These are phyloP conservation scores for Hydropotes inermis DNA, from an alignment of 2,113 vertebrate genomes.

Conservation along the genomic window DNA sequence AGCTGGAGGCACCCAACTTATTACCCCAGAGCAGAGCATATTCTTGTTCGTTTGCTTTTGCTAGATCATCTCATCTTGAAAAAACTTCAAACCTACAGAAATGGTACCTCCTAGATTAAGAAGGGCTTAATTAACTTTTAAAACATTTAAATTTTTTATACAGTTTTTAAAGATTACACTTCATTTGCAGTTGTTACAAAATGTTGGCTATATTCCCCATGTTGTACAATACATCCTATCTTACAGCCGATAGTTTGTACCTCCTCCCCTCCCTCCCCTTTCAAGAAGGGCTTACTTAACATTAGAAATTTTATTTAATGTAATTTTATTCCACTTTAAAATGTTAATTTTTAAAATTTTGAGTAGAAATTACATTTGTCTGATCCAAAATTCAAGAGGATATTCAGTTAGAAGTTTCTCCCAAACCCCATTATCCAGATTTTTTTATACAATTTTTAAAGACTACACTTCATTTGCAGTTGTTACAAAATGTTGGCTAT, in stretches of 20 bases:
- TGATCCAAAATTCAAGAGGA: not conserved
- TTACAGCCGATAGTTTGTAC: not conserved
- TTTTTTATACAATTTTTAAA: not conserved
- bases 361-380: not conserved
- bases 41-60: not conserved
- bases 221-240: not conserved
- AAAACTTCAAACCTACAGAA: not conserved
- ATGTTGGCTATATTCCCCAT: not conserved
- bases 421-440: not conserved
- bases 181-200: not conserved
- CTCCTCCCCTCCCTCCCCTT: not conserved
- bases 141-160: not conserved
- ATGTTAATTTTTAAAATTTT: not conserved
- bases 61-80: not conserved
- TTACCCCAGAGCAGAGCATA: not conserved
- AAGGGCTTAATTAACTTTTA: not conserved
- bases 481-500: not conserved
- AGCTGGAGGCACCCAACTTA: not conserved
- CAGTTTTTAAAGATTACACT: not conserved
- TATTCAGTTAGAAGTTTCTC: not conserved
- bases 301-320: not conserved
- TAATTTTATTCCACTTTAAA: not conserved
- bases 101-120: not conserved
- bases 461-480: not conserved
- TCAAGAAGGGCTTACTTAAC: not conserved